phyloP scores from a whole-genome alignment of 35 echinoderm and acorn worm species.

The Patiria miniata region DNA sequence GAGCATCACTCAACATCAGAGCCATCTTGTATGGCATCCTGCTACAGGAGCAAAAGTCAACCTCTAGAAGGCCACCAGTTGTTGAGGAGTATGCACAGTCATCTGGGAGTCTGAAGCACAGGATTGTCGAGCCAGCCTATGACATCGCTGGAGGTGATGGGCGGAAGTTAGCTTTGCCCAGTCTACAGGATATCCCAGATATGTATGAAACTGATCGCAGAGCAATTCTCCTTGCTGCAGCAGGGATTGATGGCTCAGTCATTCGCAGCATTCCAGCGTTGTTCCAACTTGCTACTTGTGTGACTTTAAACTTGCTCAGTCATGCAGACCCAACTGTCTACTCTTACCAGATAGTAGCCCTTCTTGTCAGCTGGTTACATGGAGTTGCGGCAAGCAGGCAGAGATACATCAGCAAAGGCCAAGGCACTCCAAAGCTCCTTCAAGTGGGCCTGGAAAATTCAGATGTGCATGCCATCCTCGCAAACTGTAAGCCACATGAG shows the following conservation, averaged over 20 bases:
- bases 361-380: constrained; percentile 50
- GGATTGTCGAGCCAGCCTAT: constrained; percentile 12
- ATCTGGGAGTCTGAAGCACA: neutral
- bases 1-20: neutral
- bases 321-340: constrained; percentile 1
- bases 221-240: neutral
- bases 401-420: constrained; percentile 25
- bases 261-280: constrained; percentile 10
- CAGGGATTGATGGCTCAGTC: neutral
- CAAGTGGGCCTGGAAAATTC: too few species aligned
- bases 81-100: constrained; percentile 39
- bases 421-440: neutral
- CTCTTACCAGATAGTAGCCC: constrained; percentile 18
- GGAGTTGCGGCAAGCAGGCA: constrained; percentile 8
- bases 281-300: constrained; percentile 41
- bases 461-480: neutral
- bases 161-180: neutral
- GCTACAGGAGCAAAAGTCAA: constrained; percentile 24
- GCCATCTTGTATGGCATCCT: constrained; percentile 42
- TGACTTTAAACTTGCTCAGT: constrained; percentile 37
- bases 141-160: neutral
- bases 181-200: neutral
- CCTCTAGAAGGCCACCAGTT: neutral
- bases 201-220: neutral
- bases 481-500: constrained; percentile 35